Base-by-base conservation (phyloP, 2,797 vertebrate species). In the Balearica regulorum region DNA sequence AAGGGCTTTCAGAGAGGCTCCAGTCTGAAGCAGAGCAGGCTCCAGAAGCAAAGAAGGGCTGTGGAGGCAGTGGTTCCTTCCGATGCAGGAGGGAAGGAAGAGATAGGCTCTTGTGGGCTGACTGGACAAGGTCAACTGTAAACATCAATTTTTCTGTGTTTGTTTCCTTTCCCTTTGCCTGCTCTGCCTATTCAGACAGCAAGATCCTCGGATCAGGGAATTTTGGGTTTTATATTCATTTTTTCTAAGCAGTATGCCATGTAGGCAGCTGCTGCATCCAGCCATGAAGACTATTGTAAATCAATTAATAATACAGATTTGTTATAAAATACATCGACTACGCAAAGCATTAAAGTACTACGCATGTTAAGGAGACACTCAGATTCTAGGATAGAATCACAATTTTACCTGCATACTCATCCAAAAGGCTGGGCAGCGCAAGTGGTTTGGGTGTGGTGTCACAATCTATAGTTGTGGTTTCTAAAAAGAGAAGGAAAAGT, bases 401-500 rank as follows among this genome's bases (percentile, higher is more conserved):
- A n/a, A 82, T 80, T 81, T 97, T 97, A 97, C 96, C 96, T 95
- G 78, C 24, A 22, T 95, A 93, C 54, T 93, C 77, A 83, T 97
- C 96, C 54, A 43, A 46, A 92, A 96, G 93, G 11, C 44, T 2
- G 48, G 89, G 29, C 53, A 97, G 55, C 4, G 0, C 0, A 24
- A 91, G 16, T 7, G 4, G 2, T 0, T 0, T 0, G 6, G 84
- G 87, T 71, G 49, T 51, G 10, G 24, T 4, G 18, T 95, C 94
- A 89, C 96, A 97, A 43, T n/a, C n/a, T 78, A 97, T 87, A 17
- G 11, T 92, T 58, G 96, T 97, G 21, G 1, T 58, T 89, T 51
- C 96, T 97, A 29, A 51, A 93, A 94, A 72, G 60, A 70, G 92
- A 83, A 43, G 24, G 48, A 66, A 75, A 82, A 48, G 39, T 94